These are phyloP conservation scores for Drosophila leontia DNA, from an alignment of 1,140 invertebrate species.

Conservation along the genomic window DNA sequence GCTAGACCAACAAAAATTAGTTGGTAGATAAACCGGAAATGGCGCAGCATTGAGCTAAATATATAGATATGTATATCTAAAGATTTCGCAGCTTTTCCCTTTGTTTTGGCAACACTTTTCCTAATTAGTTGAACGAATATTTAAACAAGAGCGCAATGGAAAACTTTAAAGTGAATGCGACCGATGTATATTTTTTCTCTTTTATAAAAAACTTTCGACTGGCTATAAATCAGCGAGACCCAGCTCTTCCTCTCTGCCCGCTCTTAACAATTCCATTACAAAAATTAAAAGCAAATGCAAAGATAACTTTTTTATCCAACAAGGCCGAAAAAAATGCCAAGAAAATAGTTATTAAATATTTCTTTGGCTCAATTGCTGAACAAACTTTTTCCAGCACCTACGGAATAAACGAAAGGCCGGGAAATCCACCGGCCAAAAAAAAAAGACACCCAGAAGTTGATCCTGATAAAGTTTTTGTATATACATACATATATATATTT, in stretches of 20 bases:
- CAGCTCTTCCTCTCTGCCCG: constrained; percentile 1
- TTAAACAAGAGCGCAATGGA: constrained; percentile 54
- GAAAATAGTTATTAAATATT: constrained; percentile 82
- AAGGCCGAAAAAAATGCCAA: constrained; percentile 17
- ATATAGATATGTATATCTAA: constrained; percentile 24
- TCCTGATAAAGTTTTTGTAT: constrained; percentile 24
- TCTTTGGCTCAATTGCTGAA: constrained; percentile 71
- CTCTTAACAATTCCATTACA: constrained; percentile 76
- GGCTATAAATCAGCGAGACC: constrained; percentile 59
- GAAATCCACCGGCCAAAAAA: constrained; percentile 20
- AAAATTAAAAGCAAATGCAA: constrained; percentile 73
- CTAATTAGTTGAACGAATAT: constrained; percentile 76
- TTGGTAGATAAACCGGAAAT: constrained; percentile 74
- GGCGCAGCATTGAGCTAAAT: constrained; percentile 69
- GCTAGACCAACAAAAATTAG: constrained; percentile 45
- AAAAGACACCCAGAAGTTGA: constrained; percentile 50
- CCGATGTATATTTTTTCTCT: constrained; percentile 32
- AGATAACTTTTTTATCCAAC: constrained; percentile 50
- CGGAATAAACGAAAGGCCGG: constrained; percentile 33
- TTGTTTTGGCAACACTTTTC: constrained; percentile 72
- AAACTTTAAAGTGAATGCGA: constrained; percentile 61
- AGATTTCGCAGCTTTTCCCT: constrained; percentile 15
- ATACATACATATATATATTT: constrained; percentile 5
- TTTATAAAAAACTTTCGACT: constrained; percentile 53
- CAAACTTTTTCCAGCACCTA: constrained; percentile 71